A percentile compares a stretch with the other conserved stretches of the same genome.
phyloP scores from a whole-genome alignment of 2,113 vertebrate genomes.

The Perognathus longimembris region DNA sequence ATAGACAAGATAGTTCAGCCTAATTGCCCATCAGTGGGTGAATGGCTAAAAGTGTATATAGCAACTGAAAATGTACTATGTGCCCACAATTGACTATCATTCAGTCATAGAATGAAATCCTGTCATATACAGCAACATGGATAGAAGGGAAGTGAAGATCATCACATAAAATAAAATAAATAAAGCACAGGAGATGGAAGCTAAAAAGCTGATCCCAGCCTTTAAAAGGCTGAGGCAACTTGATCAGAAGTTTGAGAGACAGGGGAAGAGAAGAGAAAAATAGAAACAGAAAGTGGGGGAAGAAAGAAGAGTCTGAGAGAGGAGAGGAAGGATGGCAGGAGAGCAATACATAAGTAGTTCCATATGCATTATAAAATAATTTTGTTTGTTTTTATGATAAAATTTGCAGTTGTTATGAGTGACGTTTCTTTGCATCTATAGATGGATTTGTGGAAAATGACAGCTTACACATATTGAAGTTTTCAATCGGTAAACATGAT shows the following conservation, averaged over 20 bases:
- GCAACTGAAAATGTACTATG: not conserved
- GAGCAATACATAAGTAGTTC: not conserved
- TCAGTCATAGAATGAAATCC: not conserved
- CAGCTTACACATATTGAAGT: conserved; percentile 18
- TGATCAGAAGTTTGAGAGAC: not conserved
- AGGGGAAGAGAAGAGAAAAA: too few relatives aligned
- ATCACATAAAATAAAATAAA: not conserved
- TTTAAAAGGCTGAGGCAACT: not conserved
- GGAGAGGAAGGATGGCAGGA: not conserved
- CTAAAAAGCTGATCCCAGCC: not conserved
- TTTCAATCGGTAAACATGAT: not conserved
- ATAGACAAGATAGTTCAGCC: not conserved
- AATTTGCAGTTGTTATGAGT: not conserved
- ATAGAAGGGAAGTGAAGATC: not conserved
- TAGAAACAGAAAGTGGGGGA: not conserved
- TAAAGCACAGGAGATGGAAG: not conserved
- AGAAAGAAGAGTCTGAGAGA: too few relatives aligned
- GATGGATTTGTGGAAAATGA: conserved; percentile 27
- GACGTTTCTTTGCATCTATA: not conserved
- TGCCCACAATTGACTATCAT: not conserved
- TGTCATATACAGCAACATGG: not conserved
- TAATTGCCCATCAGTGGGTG: not conserved
- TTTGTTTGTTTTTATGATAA: conserved; percentile 4
- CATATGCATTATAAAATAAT: not conserved
- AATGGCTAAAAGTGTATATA: not conserved